Conservation (phyloP, 2,113 vertebrate genomes). For the Amphilophus citrinellus region DNA sequence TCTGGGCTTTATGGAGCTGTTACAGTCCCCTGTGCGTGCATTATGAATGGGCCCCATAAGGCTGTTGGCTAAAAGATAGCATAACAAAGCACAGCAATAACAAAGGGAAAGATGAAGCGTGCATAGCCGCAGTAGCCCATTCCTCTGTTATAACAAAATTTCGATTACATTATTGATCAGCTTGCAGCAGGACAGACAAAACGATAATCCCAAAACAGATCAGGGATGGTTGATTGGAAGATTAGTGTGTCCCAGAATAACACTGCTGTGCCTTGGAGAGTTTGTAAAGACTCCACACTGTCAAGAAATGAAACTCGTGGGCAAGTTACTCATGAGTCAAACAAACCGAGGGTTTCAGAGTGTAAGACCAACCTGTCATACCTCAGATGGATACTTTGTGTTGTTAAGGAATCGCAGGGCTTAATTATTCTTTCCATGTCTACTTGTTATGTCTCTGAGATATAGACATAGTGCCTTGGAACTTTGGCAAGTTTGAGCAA, state of each 20-base stretch:
- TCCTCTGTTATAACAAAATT: slow-evolving; percentile 69
- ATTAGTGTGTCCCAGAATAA: slow-evolving; percentile 43
- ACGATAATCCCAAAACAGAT: slow-evolving; percentile 65
- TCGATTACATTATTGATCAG: slow-evolving; percentile 75
- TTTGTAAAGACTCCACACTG: slow-evolving; percentile 40
- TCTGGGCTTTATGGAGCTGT: slow-evolving; percentile 75
- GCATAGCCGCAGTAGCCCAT: slow-evolving; percentile 30
- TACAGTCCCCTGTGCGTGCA: slow-evolving; percentile 65
- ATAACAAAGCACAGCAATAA: slow-evolving; percentile 63
- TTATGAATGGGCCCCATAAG: slow-evolving; percentile 74
- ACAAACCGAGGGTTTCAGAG: background rate
- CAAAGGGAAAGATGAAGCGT: slow-evolving; percentile 52
- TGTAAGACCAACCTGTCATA: background rate
- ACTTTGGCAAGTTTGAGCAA: slow-evolving; percentile 30
- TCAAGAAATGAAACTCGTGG: slow-evolving; percentile 23
- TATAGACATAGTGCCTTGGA: background rate
- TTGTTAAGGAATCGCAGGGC: background rate
- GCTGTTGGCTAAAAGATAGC: slow-evolving; percentile 58
- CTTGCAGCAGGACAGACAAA: slow-evolving; percentile 51
- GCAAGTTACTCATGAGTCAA: background rate
- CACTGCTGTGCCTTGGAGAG: slow-evolving; percentile 12
- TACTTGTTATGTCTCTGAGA: slow-evolving; percentile 13
- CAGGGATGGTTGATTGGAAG: slow-evolving; percentile 32
- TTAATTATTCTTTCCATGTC: slow-evolving; percentile 17
- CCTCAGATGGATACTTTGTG: slow-evolving; percentile 1